A percentile compares a stretch with the other conserved stretches of the same genome.
phyloP scores from a whole-genome alignment of 1,140 invertebrate genomes.

The Chionoecetes opilio region DNA sequence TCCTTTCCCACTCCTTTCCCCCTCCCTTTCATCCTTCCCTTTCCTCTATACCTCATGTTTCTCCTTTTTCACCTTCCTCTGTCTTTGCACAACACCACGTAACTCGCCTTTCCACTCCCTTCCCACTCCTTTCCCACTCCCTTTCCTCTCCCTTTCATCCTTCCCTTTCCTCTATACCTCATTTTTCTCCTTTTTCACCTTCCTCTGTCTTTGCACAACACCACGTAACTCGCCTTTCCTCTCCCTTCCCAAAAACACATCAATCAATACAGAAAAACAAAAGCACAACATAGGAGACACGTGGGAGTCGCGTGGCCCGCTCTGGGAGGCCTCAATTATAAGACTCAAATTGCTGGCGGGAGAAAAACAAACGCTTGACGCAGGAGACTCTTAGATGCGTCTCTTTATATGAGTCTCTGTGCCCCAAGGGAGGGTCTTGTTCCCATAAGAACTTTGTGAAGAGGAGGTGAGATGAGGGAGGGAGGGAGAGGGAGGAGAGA shows the following conservation, averaged over 20 bases:
- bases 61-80: too few relatives aligned
- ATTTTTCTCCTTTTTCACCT: background rate
- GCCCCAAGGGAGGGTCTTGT: background rate
- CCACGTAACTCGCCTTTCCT: too few relatives aligned
- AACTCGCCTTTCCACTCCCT: background rate
- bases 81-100: background rate
- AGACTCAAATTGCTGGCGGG: conserved; percentile 31
- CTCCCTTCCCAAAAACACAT: background rate
- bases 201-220: background rate
- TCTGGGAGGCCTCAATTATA: conserved; percentile 23
- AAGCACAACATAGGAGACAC: conserved; percentile 42
- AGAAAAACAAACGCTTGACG: background rate
- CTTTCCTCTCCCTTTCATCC: background rate
- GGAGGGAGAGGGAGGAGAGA: background rate
- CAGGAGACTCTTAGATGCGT: background rate
- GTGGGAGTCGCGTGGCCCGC: conserved; percentile 52
- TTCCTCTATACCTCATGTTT: too few relatives aligned
- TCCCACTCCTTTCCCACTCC: background rate
- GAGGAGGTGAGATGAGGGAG: background rate
- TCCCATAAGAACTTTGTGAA: conserved; percentile 10
- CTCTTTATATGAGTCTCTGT: background rate
- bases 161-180: background rate
- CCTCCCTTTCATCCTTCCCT: too few relatives aligned
- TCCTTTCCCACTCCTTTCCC: background rate
- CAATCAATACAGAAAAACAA: conserved; percentile 29